phyloP scores from a whole-genome alignment of 2,797 vertebrate genomes.

The Anguilla anguilla region DNA sequence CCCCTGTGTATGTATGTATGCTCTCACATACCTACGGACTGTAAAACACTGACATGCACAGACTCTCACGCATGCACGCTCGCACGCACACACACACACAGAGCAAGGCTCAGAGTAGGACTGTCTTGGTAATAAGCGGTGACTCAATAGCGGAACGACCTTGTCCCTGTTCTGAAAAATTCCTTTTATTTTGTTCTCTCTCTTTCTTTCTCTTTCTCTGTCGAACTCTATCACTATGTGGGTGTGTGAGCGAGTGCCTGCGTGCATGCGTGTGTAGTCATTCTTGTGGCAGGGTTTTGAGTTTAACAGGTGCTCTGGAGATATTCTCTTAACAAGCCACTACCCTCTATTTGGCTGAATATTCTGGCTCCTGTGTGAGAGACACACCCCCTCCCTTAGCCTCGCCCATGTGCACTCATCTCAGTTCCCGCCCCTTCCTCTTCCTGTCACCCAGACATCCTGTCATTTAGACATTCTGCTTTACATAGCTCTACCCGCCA shows the following conservation, averaged over 20 bases:
- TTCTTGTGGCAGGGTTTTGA: not conserved
- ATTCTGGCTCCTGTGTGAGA: not conserved
- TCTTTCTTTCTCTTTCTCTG: not conserved
- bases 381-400: too few species aligned
- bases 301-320: not conserved
- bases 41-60: too few species aligned
- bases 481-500: too few species aligned
- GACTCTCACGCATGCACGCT: too few species aligned
- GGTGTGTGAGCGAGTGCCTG: conserved; percentile 14
- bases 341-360: not conserved
- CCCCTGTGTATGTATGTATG: too few species aligned
- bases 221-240: not conserved
- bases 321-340: not conserved
- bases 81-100: not conserved
- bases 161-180: too few species aligned
- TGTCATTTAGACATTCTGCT: too few species aligned
- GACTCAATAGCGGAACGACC: not conserved
- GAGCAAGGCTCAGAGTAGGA: not conserved
- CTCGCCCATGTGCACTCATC: too few species aligned
- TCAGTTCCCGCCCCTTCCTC: too few species aligned
- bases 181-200: too few species aligned
- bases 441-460: too few species aligned
- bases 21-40: too few species aligned
- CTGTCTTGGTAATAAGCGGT: not conserved
- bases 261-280: conserved; percentile 39